A percentile compares a stretch with the other conserved stretches of the same genome.
Conservation (phyloP, 2,888 invertebrate genomes). For the Tenthredo livida region DNA sequence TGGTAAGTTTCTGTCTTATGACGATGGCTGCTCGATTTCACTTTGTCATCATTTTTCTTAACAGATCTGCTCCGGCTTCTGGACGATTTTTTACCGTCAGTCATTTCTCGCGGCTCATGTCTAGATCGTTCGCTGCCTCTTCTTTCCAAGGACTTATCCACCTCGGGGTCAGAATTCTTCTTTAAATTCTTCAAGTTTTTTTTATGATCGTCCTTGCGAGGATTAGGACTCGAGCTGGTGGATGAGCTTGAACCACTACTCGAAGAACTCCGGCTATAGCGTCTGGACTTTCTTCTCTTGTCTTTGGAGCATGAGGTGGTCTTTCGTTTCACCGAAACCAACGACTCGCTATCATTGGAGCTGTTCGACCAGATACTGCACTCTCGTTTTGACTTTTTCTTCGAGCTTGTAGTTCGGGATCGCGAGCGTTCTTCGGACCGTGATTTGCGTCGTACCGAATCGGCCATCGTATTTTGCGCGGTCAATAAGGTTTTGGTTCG, state of each 20-base stretch:
- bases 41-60: neutral
- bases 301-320: constrained; percentile 65
- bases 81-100: neutral
- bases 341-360: constrained; percentile 59
- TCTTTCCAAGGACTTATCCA: neutral
- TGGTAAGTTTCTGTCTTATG: constrained; percentile 41
- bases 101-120: neutral
- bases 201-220: neutral
- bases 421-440: constrained; percentile 60
- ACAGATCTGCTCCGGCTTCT: constrained; percentile 24
- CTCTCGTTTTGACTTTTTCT: constrained; percentile 62
- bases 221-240: constrained; percentile 57
- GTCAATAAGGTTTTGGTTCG: neutral
- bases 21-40: neutral
- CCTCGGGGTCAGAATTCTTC: neutral
- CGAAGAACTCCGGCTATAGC: constrained; percentile 61
- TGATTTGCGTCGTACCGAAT: constrained; percentile 60
- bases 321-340: constrained; percentile 60
- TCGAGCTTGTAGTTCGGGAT: constrained; percentile 59
- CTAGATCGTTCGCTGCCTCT: neutral
- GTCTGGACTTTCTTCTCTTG: constrained; percentile 66
- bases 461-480: constrained; percentile 62
- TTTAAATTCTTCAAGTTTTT: neutral
- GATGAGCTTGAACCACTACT: constrained; percentile 65
- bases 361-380: constrained; percentile 63